Percentiles rank a stretch among this genome's conserved stretches.
Conservation (phyloP, 2,797 vertebrate genomes). For the Scolopax bukidnonensis region DNA sequence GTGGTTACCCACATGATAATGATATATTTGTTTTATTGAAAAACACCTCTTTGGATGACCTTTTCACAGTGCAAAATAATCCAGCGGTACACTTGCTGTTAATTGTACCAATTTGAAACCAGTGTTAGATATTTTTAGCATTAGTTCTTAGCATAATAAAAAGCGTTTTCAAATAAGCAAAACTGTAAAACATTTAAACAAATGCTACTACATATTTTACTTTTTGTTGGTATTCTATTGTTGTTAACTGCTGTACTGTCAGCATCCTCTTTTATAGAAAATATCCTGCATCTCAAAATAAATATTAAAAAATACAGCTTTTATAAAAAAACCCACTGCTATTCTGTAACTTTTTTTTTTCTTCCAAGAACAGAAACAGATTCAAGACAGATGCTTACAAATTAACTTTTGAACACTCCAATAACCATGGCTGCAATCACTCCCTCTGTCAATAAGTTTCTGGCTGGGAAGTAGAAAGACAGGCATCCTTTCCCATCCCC, state of each 20-base stretch:
- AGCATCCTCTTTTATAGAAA: neutral
- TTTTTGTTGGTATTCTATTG: neutral
- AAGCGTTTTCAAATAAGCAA: neutral
- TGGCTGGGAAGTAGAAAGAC: neutral
- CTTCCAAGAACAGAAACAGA: neutral
- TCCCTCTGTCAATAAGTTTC: neutral
- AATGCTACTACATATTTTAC: neutral
- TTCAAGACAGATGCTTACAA: neutral
- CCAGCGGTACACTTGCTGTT: neutral
- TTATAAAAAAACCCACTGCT: neutral
- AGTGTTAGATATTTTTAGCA: neutral
- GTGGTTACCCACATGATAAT: neutral
- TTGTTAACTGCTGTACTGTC: neutral
- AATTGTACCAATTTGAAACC: neutral
- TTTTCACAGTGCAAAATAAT: neutral
- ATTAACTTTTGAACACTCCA: slow-evolving; percentile 9
- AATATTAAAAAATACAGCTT: neutral
- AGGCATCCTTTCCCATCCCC: neutral
- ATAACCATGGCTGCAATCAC: neutral
- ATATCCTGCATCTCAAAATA: neutral
- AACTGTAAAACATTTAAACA: neutral
- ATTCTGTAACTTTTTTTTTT: neutral
- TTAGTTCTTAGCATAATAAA: neutral
- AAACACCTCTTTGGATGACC: neutral
- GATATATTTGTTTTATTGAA: neutral